Percentiles rank a stretch among this genome's conserved stretches.
phyloP scores from a whole-genome alignment of 2,888 invertebrate genomes.

The Sipha maydis region DNA sequence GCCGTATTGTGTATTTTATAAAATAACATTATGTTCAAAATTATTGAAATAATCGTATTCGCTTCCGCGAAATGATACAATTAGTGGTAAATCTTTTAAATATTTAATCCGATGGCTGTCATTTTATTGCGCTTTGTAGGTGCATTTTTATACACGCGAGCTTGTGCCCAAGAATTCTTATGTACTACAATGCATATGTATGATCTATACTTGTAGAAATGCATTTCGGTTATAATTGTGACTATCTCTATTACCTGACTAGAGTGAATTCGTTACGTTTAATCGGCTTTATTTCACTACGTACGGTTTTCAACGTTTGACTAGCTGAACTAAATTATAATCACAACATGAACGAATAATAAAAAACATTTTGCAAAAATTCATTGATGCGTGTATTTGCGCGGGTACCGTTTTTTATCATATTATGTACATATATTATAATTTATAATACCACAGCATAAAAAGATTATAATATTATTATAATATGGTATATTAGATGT shows the following conservation, averaged over 20 bases:
- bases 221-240: neutral
- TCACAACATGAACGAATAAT: neutral
- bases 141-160: no score
- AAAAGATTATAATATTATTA: neutral
- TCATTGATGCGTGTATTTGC: no score
- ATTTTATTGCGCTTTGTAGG: neutral
- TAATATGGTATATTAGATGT: neutral
- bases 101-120: neutral
- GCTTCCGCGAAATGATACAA: conserved; percentile 6
- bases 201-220: neutral
- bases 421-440: no score
- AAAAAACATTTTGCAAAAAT: no score
- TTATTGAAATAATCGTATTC: neutral
- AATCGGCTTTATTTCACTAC: neutral
- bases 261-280: neutral
- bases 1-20: conserved; percentile 42
- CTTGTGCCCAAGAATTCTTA: no score
- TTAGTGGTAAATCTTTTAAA: neutral
- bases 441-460: neutral
- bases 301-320: no score
- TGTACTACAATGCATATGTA: neutral
- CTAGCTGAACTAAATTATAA: no score
- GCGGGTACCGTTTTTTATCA: no score
- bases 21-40: conserved; percentile 6
- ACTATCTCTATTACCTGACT: neutral